Conservation (phyloP, 2,113 vertebrate species). For the Zapus hudsonius region DNA sequence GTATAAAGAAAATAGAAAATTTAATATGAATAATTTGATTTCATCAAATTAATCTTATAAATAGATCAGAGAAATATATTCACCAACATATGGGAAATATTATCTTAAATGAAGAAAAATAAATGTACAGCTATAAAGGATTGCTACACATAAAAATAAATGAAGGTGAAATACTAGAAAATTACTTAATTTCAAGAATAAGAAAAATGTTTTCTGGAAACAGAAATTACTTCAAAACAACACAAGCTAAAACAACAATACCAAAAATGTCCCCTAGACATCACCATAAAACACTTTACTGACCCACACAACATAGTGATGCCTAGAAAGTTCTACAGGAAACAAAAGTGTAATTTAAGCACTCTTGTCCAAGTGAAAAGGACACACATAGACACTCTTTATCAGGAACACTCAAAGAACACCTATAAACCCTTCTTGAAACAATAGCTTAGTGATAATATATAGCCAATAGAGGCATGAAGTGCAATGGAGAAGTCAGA, state of each 20-base stretch:
- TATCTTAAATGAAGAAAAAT: not conserved
- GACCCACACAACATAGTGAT: not conserved
- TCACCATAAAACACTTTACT: not conserved
- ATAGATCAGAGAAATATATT: too few relatives aligned
- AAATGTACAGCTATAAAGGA: not conserved
- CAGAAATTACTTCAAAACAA: not conserved
- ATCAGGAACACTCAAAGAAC: not conserved
- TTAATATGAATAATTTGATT: not conserved
- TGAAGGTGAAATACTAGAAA: not conserved
- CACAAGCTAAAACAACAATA: not conserved
- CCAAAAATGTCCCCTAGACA: not conserved
- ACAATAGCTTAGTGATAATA: not conserved
- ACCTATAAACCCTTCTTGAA: not conserved
- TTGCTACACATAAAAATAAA: not conserved
- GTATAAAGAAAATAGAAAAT: not conserved
- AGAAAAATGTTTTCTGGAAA: not conserved
- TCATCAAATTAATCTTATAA: not conserved
- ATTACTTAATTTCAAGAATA: constrained; percentile 24
- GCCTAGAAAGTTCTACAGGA: not conserved
- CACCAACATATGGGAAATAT: not conserved
- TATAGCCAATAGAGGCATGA: not conserved
- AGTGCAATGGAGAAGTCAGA: not conserved
- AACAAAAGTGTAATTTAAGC: constrained; percentile 21
- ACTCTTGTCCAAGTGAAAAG: not conserved
- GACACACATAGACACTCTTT: not conserved